Evolutionary conservation across 2,888 invertebrate genomes (phyloP), one percentile per base, ranked within the genome.

Genomic region (Sarcophaga variegata): DNA sequence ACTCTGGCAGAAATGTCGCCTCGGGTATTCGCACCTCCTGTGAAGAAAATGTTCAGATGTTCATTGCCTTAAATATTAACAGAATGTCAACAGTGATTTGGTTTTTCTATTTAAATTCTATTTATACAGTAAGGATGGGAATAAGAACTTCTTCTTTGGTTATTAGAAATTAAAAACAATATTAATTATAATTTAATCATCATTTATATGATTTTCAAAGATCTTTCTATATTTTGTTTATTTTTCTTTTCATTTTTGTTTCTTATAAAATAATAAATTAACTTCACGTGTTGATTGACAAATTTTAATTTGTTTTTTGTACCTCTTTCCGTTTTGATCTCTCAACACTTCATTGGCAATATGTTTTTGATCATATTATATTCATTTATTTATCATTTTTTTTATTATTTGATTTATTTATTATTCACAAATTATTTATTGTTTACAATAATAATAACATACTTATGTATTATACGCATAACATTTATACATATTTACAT

Each of bases 221-320:
- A 37, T 37, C 8, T 37, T 37, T 37, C 8, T 8, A 62, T 62
- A 62, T 11, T 11, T 62, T 62, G 62, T n/a, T 20, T 10, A 11
- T 17, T 22, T 20, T 20, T 20, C 10, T 1, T 62, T 11, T n/a
- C 20, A 6, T 5, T 8, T 37, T 10, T 37, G 37, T 37, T 37
- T 37, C 37, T n/a, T 17, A 63, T 22, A 47, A 47, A 64, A 17
- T 47, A 75, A 27, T 75, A 25, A 75, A 63, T 75, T 49, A 75
- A 49, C 64, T 75, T 37, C 75, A 64, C 63, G 64, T 75, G 75
- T n/a, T 49, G 75, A 63, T 64, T 75, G 74, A 63, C 71, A 60
- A 72, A 10, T 17, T 11, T 59, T 72, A 45, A n/a, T 62, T 14
- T 3, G 4, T 5, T n/a, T 47, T 63, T 37, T 37, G 20, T 4